Conservation (phyloP, 2,888 invertebrate species). For the Romanomermis culicivorax region DNA sequence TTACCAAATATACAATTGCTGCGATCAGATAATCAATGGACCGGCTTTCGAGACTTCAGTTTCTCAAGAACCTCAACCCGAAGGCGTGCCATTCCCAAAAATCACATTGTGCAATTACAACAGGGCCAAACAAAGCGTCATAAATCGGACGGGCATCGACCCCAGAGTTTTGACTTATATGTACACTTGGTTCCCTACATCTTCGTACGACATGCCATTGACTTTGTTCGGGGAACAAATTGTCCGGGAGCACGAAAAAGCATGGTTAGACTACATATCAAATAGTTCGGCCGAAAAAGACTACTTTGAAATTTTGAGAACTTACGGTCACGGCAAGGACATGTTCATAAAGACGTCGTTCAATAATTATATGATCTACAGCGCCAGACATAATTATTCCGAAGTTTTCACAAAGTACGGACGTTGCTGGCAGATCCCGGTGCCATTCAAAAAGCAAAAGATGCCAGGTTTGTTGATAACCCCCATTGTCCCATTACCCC, state of each 20-base stretch:
- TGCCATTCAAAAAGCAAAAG: no score
- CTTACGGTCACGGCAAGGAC: not conserved
- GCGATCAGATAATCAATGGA: not conserved
- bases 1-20: not conserved
- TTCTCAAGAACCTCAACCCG: not conserved
- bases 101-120: not conserved
- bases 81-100: not conserved
- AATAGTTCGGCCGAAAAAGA: not conserved
- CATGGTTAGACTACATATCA: not conserved
- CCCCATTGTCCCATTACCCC: no score
- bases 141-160: not conserved
- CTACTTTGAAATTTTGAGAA: not conserved
- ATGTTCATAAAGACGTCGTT: not conserved
- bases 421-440: not conserved
- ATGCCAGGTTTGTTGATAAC: no score
- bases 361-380: not conserved
- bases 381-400: not conserved
- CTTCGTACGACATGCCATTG: not conserved
- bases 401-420: not conserved
- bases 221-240: not conserved
- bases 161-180: not conserved
- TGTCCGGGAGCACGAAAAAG: not conserved
- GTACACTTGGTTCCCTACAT: not conserved
- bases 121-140: not conserved
- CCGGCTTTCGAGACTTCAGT: not conserved